phyloP scores from a whole-genome alignment of 1,140 invertebrate species.

The Oscheius sp. region DNA sequence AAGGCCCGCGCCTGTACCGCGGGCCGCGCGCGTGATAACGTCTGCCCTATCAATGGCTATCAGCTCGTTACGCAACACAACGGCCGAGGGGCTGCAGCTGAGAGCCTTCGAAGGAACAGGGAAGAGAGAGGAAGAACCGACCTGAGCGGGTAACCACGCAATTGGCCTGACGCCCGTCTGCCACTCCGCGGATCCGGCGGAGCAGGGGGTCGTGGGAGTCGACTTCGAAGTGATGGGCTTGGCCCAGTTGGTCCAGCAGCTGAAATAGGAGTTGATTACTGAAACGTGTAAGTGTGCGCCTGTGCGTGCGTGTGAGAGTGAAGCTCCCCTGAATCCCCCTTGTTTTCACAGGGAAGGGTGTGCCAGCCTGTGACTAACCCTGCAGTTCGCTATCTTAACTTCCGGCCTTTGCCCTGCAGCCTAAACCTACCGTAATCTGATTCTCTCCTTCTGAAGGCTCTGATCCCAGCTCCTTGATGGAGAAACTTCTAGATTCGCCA shows the following conservation, averaged over 20 bases:
- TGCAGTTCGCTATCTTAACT: too few species aligned
- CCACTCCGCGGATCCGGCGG: background rate
- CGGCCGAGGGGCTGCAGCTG: too few species aligned
- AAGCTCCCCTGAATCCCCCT: too few species aligned
- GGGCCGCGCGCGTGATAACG: background rate
- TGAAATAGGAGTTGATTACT: too few species aligned
- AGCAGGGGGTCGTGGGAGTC: slow-evolving; percentile 4
- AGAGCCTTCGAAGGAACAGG: too few species aligned
- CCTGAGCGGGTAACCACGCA: slow-evolving; percentile 2
- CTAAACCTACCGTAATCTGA: slow-evolving; percentile 15
- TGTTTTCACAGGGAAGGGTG: too few species aligned
- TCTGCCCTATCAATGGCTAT: background rate
- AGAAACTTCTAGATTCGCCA: background rate
- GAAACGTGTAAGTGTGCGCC: too few species aligned
- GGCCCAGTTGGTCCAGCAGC: slow-evolving; percentile 1
- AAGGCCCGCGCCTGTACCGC: background rate
- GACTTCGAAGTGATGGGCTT: slow-evolving; percentile 7
- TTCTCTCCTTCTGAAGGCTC: slow-evolving; percentile 8
- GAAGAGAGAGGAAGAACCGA: background rate
- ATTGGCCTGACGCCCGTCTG: background rate
- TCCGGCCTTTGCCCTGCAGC: too few species aligned
- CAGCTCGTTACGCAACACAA: too few species aligned
- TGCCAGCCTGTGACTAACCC: too few species aligned
- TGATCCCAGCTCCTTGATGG: background rate
- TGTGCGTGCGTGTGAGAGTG: too few species aligned